Conservation (phyloP, 2,113 vertebrate species). For the Neofelis nebulosa region DNA sequence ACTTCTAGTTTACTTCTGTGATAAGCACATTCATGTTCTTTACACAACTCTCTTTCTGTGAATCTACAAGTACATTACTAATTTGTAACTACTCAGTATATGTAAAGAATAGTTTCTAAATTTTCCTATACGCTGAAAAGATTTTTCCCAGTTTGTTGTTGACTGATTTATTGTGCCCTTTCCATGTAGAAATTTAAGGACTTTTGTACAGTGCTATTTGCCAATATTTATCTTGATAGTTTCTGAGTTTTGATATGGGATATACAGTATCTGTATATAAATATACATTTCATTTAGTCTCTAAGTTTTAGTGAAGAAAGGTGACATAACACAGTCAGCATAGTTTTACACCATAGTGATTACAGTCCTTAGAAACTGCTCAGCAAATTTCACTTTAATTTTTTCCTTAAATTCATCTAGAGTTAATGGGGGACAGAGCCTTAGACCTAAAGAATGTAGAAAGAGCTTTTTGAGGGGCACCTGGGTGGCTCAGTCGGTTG, state of each 20-base stretch:
- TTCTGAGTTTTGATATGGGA: not conserved
- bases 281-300: not conserved
- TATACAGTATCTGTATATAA: not conserved
- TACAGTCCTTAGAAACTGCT: not conserved
- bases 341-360: not conserved
- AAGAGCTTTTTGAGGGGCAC: not conserved
- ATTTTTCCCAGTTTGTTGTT: not conserved
- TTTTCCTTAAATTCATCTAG: not conserved
- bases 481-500: too few species aligned
- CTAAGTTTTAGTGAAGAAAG: not conserved
- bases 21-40: not conserved
- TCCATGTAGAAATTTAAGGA: not conserved
- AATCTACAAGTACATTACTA: not conserved
- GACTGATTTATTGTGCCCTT: not conserved
- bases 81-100: not conserved
- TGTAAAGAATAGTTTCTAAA: not conserved
- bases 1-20: not conserved
- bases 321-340: not conserved
- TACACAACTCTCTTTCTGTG: not conserved
- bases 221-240: not conserved
- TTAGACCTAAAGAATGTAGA: not conserved
- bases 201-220: not conserved
- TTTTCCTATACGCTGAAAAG: constrained; percentile 5
- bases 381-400: not conserved
- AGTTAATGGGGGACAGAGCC: not conserved